A percentile compares a stretch with the other conserved stretches of the same genome.
Conservation (phyloP, 2,888 invertebrate genomes). For the Cataglyphis cursor region DNA sequence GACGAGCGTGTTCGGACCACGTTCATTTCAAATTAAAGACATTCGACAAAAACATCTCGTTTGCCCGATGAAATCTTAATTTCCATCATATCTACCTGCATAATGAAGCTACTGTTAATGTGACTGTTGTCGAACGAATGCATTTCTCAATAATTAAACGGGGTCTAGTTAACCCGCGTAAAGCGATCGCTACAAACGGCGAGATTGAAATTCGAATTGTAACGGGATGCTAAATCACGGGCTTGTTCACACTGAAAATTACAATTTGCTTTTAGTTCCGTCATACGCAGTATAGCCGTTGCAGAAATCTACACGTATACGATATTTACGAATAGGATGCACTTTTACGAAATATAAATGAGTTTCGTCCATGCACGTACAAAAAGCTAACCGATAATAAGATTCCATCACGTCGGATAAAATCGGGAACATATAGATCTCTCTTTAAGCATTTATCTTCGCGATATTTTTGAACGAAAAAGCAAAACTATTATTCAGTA, state of each 20-base stretch:
- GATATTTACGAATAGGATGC: neutral
- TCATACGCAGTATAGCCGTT: slow-evolving; percentile 4
- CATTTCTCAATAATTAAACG: slow-evolving; percentile 42
- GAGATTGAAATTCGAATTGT: slow-evolving; percentile 51
- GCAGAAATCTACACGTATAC: slow-evolving; percentile 29
- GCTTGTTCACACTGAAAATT: slow-evolving; percentile 42
- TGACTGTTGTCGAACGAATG: slow-evolving; percentile 16
- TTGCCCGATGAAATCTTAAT: neutral
- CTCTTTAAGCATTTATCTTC: neutral
- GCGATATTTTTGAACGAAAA: neutral
- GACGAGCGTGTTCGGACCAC: neutral
- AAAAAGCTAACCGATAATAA: slow-evolving; percentile 26
- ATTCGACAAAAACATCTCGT: neutral
- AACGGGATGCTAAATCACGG: slow-evolving; percentile 29
- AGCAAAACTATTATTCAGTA: neutral
- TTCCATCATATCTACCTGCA: neutral
- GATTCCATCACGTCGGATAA: neutral
- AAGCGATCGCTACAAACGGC: slow-evolving; percentile 36
- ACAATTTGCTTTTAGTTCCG: slow-evolving; percentile 56
- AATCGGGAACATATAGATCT: neutral
- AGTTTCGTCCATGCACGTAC: neutral
- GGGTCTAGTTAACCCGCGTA: slow-evolving; percentile 37
- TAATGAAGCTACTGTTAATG: slow-evolving; percentile 30
- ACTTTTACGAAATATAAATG: slow-evolving; percentile 36
- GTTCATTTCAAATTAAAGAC: neutral